Evolutionary conservation across 1,140 invertebrate genomes (phyloP), one percentile per base, ranked within the genome.

Genomic region (Drosophila lacertosa): DNA sequence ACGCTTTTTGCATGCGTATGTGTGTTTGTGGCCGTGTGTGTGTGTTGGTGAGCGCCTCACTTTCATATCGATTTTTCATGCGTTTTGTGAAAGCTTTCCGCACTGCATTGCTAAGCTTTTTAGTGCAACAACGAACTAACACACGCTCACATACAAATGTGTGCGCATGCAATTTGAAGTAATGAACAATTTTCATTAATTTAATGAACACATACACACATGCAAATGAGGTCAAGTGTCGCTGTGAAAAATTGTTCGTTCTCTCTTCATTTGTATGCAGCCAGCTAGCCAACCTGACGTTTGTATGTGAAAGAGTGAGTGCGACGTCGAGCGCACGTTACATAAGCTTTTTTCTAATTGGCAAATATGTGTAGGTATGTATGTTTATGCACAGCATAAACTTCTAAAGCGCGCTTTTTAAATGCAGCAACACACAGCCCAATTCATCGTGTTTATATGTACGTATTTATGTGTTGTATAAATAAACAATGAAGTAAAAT

Each of bases 181-280:
- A 82, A 82, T 77, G 64, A 64, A 55, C 63, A 57, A 77, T 81
- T 81, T 81, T 81, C 64, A 82, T 74, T 77, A 82, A 82, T 67
- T 83, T 83, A 59, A 40, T 51, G 69, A 47, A 60, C 77, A 67
- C 50, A 67, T 44, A 60, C 53, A 57, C 77, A 67, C 66, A 86
- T 86, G 77, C 74, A 86, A 86, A 86, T 86, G 82, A 88, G 82
- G 82, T 86, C 82, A 86, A 86, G 82, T 86, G 74, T 88, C 86
- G 82, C 70, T 82, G 77, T 82, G 71, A 73, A 70, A 73, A 77
- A 74, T 81, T 71, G 54, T 73, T 40, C 42, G 26, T 69, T 73
- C 66, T 63, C 65, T 62, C 65, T 68, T 57, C 45, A 51, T 57
- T 51, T 58, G 32, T 59, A 71, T 66, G 53, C 51, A 45, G 51